Evolutionary conservation across 2,113 vertebrate genomes (phyloP).

Genomic region (Columba janthina): DNA sequence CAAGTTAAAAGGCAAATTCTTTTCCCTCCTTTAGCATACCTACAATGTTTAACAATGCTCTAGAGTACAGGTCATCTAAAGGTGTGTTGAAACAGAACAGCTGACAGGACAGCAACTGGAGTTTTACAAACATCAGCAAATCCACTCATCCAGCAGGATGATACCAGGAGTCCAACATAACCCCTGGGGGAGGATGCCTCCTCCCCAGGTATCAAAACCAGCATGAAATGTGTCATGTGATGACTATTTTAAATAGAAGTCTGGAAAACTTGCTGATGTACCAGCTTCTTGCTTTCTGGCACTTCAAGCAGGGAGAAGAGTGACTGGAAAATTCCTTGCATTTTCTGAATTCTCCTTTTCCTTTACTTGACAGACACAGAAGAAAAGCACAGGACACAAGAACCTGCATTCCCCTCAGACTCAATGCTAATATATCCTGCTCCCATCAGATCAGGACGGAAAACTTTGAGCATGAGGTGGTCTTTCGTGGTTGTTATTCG

Average conservation of each 20-base stretch:
- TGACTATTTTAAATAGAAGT: background rate
- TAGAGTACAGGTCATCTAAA: constrained; percentile 5
- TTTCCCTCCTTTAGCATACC: background rate
- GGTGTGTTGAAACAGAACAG: background rate
- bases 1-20: background rate
- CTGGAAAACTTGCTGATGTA: background rate
- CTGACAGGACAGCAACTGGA: background rate
- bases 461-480: background rate
- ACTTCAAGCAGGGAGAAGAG: background rate
- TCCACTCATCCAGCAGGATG: background rate
- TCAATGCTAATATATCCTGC: background rate
- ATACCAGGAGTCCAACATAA: background rate
- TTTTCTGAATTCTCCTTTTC: background rate
- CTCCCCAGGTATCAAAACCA: background rate
- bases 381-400: background rate
- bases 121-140: background rate
- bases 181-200: background rate
- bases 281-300: background rate
- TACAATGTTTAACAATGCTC: constrained; percentile 10
- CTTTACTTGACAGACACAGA: background rate
- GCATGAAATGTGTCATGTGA: background rate
- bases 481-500: background rate
- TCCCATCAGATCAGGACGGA: background rate
- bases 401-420: background rate
- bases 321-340: background rate